Evolutionary conservation across 1,140 invertebrate species (phyloP), one percentile per base, ranked within the genome.

Genomic region (Danaus melanippus): DNA sequence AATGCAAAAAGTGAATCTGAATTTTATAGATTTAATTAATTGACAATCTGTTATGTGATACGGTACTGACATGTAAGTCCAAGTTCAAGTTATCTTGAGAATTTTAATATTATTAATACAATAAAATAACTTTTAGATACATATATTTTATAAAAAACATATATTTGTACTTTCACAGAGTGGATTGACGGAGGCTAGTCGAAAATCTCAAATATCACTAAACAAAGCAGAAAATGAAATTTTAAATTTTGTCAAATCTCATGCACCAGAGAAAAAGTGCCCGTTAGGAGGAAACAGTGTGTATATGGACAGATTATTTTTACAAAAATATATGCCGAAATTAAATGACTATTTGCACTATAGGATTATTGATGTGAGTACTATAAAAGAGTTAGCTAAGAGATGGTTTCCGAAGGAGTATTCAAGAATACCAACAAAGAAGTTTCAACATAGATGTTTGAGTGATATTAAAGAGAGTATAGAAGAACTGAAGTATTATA

Each of bases 281-380:
- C 95, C 95, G 0, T 73, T 99, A 15, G 96, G 93, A 53, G 97
- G 97, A 0, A 99, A 97, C 87, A 93, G 94, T 52, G 90, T 98
- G 8, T 94, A 95, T 69, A 92, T 93, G 88, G 97, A 99, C 79
- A 87, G 93, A 60, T 51, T 92, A 10, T 97, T 97, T 84, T 61
- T 97, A 40, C 60, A 71, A 1, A 93, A 93, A 83, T 91, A 93
- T 66, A 94, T 96, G 92, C 94, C 95, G 0, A 81, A 64, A 42
- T 74, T 97, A 10, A 74, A 94, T 71, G 71, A 92, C 9, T 94
- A 97, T 83, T 87, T 98, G 53, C 96, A 98, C 84, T 98, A 99
- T 85, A 90, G 97, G 71, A 93, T 96, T 15, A 92, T 99, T 50
- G 97, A 99, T 90, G 96, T 98, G 5, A 96, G 93, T 40, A 91